Percentiles rank a stretch among this genome's conserved stretches.
phyloP scores from a whole-genome alignment of 1,140 invertebrate genomes.

The Cyclina sinensis region DNA sequence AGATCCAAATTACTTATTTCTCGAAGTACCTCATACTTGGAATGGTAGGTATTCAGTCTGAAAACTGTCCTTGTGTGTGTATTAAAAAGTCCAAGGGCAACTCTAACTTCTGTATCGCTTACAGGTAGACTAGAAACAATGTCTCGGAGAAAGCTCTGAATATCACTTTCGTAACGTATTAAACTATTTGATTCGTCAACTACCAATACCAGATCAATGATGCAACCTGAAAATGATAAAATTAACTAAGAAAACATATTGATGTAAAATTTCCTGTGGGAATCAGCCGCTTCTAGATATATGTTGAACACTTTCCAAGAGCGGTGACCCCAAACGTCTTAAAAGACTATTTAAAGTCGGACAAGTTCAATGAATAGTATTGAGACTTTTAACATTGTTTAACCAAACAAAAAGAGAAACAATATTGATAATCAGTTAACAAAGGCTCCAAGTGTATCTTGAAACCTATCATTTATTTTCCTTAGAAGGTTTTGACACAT shows the following conservation, averaged over 20 bases:
- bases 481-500: too few relatives aligned
- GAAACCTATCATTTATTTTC: too few relatives aligned
- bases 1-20: background rate
- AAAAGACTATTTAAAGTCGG: too few relatives aligned
- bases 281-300: too few relatives aligned
- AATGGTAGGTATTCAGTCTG: background rate
- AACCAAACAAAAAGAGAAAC: background rate
- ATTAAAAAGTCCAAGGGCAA: conserved; percentile 2
- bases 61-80: background rate
- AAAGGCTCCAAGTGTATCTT: too few relatives aligned
- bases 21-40: background rate
- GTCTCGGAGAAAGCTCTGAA: background rate
- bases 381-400: too few relatives aligned
- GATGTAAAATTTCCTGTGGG: too few relatives aligned
- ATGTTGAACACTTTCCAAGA: too few relatives aligned
- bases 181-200: conserved; percentile 26
- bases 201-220: conserved; percentile 2
- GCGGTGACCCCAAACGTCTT: too few relatives aligned
- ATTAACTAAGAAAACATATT: too few relatives aligned
- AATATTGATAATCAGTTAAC: too few relatives aligned
- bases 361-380: too few relatives aligned
- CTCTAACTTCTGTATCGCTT: background rate
- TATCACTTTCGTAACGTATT: background rate
- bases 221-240: background rate
- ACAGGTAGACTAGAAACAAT: conserved; percentile 1